phyloP scores from a whole-genome alignment of 1,140 invertebrate species.

The Plodia interpunctella region DNA sequence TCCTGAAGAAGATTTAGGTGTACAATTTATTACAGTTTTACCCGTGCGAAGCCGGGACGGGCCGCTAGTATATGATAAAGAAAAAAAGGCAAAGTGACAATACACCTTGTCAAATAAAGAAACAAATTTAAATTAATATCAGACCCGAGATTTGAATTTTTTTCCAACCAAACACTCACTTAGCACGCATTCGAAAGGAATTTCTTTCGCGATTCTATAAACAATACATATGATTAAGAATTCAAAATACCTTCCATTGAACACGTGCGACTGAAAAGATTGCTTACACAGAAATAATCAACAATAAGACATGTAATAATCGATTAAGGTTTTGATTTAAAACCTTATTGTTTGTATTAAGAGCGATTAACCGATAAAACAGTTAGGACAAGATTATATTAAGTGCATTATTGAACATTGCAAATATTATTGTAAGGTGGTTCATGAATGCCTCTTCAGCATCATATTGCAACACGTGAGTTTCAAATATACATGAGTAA shows the following conservation, averaged over 20 bases:
- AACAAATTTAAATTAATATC: too few relatives aligned
- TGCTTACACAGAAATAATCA: neutral
- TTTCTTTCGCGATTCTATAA: too few relatives aligned
- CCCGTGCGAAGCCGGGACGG: too few relatives aligned
- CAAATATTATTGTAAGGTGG: neutral
- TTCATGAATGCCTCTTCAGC: neutral
- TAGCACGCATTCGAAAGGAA: too few relatives aligned
- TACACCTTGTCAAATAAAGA: too few relatives aligned
- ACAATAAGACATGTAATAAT: neutral
- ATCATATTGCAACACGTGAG: neutral
- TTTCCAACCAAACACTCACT: too few relatives aligned
- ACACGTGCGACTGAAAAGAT: neutral
- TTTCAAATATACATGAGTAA: slow-evolving; percentile 8
- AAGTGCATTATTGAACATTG: neutral
- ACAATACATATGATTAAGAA: slow-evolving; percentile 7
- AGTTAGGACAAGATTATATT: slow-evolving; percentile 5
- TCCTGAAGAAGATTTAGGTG: too few relatives aligned
- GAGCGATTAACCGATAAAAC: neutral
- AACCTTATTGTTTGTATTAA: neutral
- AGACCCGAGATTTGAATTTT: too few relatives aligned
- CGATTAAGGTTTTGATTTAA: slow-evolving; percentile 1
- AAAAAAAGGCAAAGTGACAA: too few relatives aligned
- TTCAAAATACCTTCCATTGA: slow-evolving; percentile 8
- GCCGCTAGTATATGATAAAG: too few relatives aligned
- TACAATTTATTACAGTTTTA: too few relatives aligned